phyloP scores from a whole-genome alignment of 23 tunicate genomes.

The Corella eumyota region DNA sequence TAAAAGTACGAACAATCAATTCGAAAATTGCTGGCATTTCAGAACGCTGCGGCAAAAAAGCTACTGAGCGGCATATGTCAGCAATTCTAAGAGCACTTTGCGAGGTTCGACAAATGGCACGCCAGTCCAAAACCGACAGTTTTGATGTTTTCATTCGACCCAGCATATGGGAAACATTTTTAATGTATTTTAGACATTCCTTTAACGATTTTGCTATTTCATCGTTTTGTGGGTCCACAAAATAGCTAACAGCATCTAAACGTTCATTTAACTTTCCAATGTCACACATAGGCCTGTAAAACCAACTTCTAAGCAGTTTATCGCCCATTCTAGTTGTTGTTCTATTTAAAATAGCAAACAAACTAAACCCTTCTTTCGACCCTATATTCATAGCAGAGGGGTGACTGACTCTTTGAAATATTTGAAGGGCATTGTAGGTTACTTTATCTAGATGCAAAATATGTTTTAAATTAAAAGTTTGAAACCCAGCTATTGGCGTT shows the following conservation, averaged over 20 bases:
- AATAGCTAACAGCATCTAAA: slow-evolving; percentile 51
- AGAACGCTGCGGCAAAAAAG: background rate
- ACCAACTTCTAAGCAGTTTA: slow-evolving; percentile 51
- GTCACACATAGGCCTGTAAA: slow-evolving; percentile 65
- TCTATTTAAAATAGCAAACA: slow-evolving; percentile 60
- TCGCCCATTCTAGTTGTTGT: slow-evolving; percentile 53
- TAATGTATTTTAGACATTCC: slow-evolving; percentile 28
- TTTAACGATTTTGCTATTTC: slow-evolving; percentile 26
- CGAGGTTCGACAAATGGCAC: slow-evolving; percentile 32
- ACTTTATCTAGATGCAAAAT: slow-evolving; percentile 38
- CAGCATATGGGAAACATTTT: slow-evolving; percentile 50
- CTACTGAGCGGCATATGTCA: slow-evolving; percentile 43
- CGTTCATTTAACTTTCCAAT: slow-evolving; percentile 26
- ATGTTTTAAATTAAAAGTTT: slow-evolving; percentile 41
- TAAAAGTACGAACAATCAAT: slow-evolving; percentile 28
- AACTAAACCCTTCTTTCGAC: slow-evolving; percentile 71
- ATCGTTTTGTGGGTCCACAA: slow-evolving; percentile 23
- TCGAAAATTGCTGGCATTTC: slow-evolving; percentile 31
- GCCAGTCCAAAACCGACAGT: slow-evolving; percentile 57
- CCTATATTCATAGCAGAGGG: slow-evolving; percentile 59
- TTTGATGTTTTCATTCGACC: slow-evolving; percentile 34
- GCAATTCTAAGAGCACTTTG: slow-evolving; percentile 51
- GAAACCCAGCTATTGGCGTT: slow-evolving; percentile 42
- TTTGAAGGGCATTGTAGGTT: slow-evolving; percentile 53
- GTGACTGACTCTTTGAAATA: slow-evolving; percentile 53